Conservation (phyloP, 2,888 invertebrate species). For the Lycaena phlaeas region DNA sequence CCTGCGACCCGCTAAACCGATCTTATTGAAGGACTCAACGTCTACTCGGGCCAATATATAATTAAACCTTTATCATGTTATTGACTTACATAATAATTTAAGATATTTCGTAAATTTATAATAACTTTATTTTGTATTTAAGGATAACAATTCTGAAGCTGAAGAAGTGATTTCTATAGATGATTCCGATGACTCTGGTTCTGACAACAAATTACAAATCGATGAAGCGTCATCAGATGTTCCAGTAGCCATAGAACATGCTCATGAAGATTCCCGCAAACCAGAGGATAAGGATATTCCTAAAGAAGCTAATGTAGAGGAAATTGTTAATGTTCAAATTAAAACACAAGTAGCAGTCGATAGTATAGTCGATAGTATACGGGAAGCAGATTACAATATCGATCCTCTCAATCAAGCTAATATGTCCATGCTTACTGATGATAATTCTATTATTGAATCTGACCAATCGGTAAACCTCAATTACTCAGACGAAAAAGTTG, state of each 20-base stretch:
- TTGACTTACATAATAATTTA: too few species aligned
- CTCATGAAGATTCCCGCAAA: slow-evolving; percentile 10
- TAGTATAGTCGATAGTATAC: slow-evolving; percentile 8
- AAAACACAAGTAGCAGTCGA: neutral
- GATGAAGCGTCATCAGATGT: slow-evolving; percentile 21
- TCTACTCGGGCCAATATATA: too few species aligned
- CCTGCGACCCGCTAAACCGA: too few species aligned
- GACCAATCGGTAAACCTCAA: slow-evolving; percentile 39
- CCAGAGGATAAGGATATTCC: neutral
- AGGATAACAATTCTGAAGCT: too few species aligned
- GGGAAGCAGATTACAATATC: slow-evolving; percentile 11
- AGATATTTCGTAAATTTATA: too few species aligned
- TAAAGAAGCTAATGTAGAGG: neutral
- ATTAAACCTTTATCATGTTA: too few species aligned
- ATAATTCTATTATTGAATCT: slow-evolving; percentile 39
- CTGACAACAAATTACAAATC: slow-evolving; percentile 24
- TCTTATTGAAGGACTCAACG: too few species aligned
- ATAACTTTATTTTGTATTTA: neutral
- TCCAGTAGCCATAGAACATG: slow-evolving; percentile 7
- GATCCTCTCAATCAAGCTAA: slow-evolving; percentile 42
- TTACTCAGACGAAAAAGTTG: slow-evolving; percentile 37
- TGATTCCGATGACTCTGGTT: slow-evolving; percentile 33
- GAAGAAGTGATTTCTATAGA: slow-evolving; percentile 42
- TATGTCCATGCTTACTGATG: slow-evolving; percentile 52
- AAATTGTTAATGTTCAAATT: neutral